These are phyloP conservation scores for Brenthis hecate DNA, from an alignment of 2,888 invertebrate species.

Conservation along the genomic window DNA sequence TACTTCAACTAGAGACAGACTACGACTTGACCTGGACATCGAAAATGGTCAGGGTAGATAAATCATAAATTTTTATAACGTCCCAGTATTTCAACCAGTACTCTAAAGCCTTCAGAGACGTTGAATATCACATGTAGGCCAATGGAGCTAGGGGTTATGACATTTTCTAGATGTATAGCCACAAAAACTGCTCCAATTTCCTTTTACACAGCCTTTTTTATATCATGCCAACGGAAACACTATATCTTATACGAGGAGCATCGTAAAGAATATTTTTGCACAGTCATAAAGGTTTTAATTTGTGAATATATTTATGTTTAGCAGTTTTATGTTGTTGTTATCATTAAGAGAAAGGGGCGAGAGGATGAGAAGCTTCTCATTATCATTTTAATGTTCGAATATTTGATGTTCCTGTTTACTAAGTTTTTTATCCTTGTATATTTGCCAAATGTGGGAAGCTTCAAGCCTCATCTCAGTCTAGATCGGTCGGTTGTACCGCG, in stretches of 20 bases:
- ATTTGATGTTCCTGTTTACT: slow-evolving; percentile 62
- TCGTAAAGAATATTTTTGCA: slow-evolving; percentile 21
- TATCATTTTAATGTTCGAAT: slow-evolving; percentile 29
- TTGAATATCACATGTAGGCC: slow-evolving; percentile 29
- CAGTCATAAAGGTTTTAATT: slow-evolving; percentile 23
- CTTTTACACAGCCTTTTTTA: slow-evolving; percentile 30
- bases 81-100: slow-evolving; percentile 18
- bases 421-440: slow-evolving; percentile 63
- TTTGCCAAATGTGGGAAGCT: slow-evolving; percentile 60
- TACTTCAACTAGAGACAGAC: neutral
- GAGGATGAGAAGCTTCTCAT: slow-evolving; percentile 3
- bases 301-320: slow-evolving; percentile 20
- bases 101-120: slow-evolving; percentile 24
- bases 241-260: slow-evolving; percentile 23
- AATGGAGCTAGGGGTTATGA: slow-evolving; percentile 33
- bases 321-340: slow-evolving; percentile 17
- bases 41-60: slow-evolving; percentile 13
- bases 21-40: slow-evolving; percentile 6
- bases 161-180: slow-evolving; percentile 32
- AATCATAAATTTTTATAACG: neutral
- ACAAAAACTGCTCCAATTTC: slow-evolving; percentile 36
- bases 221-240: slow-evolving; percentile 26
- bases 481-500: slow-evolving; percentile 62
- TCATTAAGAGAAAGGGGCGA: slow-evolving; percentile 13
- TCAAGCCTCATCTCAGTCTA: slow-evolving; percentile 63